These are phyloP conservation scores for Panulirus ornatus DNA, from an alignment of 1,140 invertebrate species.

Conservation along the genomic window DNA sequence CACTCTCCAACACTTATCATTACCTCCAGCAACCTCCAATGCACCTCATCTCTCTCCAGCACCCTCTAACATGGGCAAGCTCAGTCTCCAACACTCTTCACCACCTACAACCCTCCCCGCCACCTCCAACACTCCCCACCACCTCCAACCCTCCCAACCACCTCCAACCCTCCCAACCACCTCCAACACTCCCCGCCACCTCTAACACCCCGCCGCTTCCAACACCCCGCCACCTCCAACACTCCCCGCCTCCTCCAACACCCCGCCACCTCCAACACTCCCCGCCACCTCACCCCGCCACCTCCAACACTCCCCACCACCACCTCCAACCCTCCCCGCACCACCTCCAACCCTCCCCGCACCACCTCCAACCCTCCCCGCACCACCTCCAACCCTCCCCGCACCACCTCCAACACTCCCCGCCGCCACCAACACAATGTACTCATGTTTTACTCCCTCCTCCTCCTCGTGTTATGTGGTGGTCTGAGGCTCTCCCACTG, in stretches of 20 bases:
- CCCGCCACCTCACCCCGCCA: background rate
- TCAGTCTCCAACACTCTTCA: background rate
- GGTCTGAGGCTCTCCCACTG: background rate
- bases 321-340: constrained; percentile 29
- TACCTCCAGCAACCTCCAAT: background rate
- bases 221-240: background rate
- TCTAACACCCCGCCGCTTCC: background rate
- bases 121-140: background rate
- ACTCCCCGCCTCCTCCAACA: too few relatives aligned
- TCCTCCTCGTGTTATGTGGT: background rate
- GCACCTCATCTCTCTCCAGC: too few relatives aligned
- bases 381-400: too few relatives aligned
- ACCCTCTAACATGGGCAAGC: background rate
- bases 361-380: too few relatives aligned
- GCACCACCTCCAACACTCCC: background rate
- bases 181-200: background rate
- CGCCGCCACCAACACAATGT: background rate
- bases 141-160: background rate
- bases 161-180: background rate
- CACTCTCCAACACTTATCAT: background rate
- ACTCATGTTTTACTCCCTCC: background rate
- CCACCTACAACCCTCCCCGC: background rate
- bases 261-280: background rate
- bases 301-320: background rate
- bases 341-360: too few relatives aligned